A percentile compares a stretch with the other conserved stretches of the same genome.
Conservation (phyloP, 2,888 invertebrate genomes). For the Hanleya hanleyi region DNA sequence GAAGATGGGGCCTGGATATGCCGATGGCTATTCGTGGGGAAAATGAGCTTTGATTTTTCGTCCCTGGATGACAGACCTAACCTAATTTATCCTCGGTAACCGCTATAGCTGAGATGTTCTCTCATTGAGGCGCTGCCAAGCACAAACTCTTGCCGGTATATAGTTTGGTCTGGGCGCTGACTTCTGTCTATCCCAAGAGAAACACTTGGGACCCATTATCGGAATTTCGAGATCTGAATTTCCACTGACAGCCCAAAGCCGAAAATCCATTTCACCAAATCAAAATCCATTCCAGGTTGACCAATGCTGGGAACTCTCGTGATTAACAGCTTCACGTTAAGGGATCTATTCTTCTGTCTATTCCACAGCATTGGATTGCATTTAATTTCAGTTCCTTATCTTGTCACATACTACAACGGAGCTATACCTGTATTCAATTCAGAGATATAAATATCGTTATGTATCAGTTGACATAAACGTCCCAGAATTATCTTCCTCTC, state of each 20-base stretch:
- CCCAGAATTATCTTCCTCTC: too few species aligned
- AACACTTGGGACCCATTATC: background rate
- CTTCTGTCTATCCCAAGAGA: background rate
- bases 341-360: too few species aligned
- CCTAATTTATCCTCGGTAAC: background rate
- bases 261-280: background rate
- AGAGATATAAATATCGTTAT: too few species aligned
- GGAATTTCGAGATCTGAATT: background rate
- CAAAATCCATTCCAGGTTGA: background rate
- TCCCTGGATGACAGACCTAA: conserved; percentile 6
- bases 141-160: background rate
- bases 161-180: background rate
- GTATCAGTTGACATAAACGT: too few species aligned
- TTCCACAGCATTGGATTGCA: too few species aligned
- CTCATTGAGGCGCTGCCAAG: background rate
- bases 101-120: background rate
- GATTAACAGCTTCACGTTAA: too few species aligned
- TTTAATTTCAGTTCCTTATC: too few species aligned
- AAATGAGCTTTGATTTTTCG: conserved; percentile 11
- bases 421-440: too few species aligned
- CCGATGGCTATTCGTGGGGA: background rate
- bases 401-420: too few species aligned
- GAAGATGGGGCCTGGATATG: background rate
- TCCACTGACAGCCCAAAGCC: background rate
- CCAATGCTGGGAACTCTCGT: too few species aligned